phyloP scores from a whole-genome alignment of 1,140 invertebrate species.

The Acarapis woodi region DNA sequence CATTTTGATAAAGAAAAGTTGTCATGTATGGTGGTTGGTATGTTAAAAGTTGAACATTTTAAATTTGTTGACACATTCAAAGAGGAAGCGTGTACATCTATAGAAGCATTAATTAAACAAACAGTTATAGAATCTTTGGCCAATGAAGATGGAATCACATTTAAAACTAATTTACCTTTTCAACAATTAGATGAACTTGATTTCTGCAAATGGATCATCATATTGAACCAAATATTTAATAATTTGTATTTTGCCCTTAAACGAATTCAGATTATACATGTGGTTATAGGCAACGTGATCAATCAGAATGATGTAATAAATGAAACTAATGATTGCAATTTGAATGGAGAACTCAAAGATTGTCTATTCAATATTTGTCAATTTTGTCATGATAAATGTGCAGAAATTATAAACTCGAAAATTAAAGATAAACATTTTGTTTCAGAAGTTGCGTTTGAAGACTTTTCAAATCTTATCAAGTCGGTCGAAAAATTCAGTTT shows the following conservation, averaged over 20 bases:
- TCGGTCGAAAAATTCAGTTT: constrained; percentile 47
- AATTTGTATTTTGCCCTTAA: constrained; percentile 30
- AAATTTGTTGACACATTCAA: constrained; percentile 62
- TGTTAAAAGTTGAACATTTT: constrained; percentile 51
- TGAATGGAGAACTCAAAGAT: constrained; percentile 37
- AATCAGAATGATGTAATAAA: constrained; percentile 23
- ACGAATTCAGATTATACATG: constrained; percentile 27
- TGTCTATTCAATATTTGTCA: constrained; percentile 49
- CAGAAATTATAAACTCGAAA: constrained; percentile 41
- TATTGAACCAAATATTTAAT: constrained; percentile 39
- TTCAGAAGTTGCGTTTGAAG: constrained; percentile 22
- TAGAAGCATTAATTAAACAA: constrained; percentile 58
- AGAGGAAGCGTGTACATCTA: constrained; percentile 58
- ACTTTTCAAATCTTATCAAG: constrained; percentile 30
- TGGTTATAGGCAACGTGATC: constrained; percentile 7
- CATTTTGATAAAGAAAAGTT: constrained; percentile 35
- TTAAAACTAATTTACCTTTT: constrained; percentile 40
- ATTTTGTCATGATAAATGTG: constrained; percentile 65
- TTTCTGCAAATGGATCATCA: constrained; percentile 42
- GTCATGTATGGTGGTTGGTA: constrained; percentile 56
- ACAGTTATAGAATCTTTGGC: constrained; percentile 21
- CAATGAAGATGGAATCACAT: constrained; percentile 18
- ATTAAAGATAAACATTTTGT: too few species aligned
- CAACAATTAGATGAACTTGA: constrained; percentile 32
- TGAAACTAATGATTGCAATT: constrained; percentile 31